These are phyloP conservation scores for Rynchops niger DNA, from an alignment of 2,113 vertebrate species.

Conservation along the genomic window DNA sequence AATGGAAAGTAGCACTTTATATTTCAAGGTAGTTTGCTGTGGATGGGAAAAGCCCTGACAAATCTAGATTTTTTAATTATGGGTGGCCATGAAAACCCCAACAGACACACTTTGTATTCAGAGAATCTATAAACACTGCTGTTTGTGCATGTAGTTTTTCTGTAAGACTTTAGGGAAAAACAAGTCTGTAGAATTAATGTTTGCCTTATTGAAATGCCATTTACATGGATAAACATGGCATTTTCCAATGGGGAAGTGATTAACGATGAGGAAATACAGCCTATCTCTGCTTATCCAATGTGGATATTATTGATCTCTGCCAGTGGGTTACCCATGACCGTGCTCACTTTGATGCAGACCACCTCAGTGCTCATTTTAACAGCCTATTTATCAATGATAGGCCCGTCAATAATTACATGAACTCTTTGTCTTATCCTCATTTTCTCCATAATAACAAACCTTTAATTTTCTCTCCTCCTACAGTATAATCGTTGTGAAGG, in stretches of 20 bases:
- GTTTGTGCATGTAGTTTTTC: background rate
- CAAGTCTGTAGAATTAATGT: background rate
- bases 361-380: background rate
- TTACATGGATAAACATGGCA: background rate
- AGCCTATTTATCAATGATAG: background rate
- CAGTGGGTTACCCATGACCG: background rate
- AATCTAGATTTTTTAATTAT: background rate
- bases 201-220: background rate
- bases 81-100: background rate
- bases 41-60: background rate
- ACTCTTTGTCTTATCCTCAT: background rate
- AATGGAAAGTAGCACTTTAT: accelerated
- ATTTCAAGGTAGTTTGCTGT: background rate
- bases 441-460: background rate
- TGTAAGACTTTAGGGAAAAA: background rate
- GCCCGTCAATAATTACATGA: background rate
- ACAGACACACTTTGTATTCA: background rate
- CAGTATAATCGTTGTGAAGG: background rate
- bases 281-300: background rate
- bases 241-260: background rate
- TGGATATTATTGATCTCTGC: background rate
- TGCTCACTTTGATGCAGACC: background rate
- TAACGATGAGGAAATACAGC: background rate
- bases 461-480: background rate
- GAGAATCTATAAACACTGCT: background rate